Base-by-base conservation (phyloP, 2,797 vertebrate genomes). In the Malurus splendens region DNA sequence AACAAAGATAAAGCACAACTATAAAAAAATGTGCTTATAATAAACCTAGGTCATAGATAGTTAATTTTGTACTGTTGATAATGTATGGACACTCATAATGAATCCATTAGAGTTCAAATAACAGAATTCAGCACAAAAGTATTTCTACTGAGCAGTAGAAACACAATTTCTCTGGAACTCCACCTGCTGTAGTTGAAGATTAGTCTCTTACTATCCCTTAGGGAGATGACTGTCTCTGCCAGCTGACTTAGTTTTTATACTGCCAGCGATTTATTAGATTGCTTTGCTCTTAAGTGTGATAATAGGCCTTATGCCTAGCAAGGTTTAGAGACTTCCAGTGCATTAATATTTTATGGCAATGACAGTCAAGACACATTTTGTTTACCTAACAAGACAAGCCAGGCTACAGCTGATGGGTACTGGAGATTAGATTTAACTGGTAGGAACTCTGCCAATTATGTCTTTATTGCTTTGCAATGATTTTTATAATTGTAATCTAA, bases 301-400 rank as follows among this genome's bases (percentile, higher is more conserved):
- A 98, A 98, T 98, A 97, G 95, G 94, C 97, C 97, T 97, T 97
- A 97, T 97, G 97, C 96, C 97, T 97, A 97, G 97, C 96, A 97
- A 97, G 97, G 97, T 97, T 98, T 97, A 97, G 97, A 97, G 97
- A 97, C 97, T 97, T 98, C 96, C 97, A 97, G 87, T 94, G 95
- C 96, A 97, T 98, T 98, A 98, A 98, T 98, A 97, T 97, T 98
- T 98, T 96, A 98, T 97, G 93, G 91, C 96, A 96, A 96, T 97
- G 97, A 97, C 96, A 97, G 95, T 97, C 95, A 97, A 97, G 97
- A 97, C 96, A 97, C 96, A 97, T 97, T 98, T 97, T 98, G 97
- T 97, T 98, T 97, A 97, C 96, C 97, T 97, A 98, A 98, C 96
- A 96, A 97, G 96, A 93, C 97, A 97, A 97, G 96, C 54, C 96